Evolutionary conservation across 2,797 vertebrate genomes (phyloP), one percentile per base, ranked within the genome.

Genomic region (Clarias platycephalus): DNA sequence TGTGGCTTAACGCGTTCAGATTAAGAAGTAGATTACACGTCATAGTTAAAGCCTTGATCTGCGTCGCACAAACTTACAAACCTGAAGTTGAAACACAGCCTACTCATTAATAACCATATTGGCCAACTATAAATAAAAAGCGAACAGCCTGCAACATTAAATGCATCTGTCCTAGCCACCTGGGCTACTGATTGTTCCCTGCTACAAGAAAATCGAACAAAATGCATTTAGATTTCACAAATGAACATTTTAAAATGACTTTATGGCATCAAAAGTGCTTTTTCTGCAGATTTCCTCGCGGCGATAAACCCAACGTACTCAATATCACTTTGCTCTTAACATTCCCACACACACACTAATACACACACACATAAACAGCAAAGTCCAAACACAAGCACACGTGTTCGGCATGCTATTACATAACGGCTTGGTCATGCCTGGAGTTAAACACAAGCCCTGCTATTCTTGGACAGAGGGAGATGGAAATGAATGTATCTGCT

Each of bases 341-440:
- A 22, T 7, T 22, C 63, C 26, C 44, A 74, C 24, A 74, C 44
- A 55, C 70, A 49, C 31, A 31, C 13, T 4, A 12, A 76, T 15
- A 53, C 26, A 37, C 6, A 34, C 22, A 62, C 5, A 85, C 66
- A 81, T 64, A 84, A 60, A 84, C 49, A 68, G 16, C 60, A 40
- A 8, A 22, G 26, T 44, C 53, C 74, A 31, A 49, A 70, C 80
- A 64, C 67, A 53, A 16, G 24, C 81, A 37, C 71, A 62, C 57
- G 55, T 24, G 62, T 24, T 83, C 60, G 5, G 44, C 4, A 70
- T 70, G 66, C 18, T 0, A 86, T 93, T 91, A 91, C 86, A 84
- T 91, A 92, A 94, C 55, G 72, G 86, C 86, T 86, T n/a, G 86
- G 86, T 87, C 89, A 90, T 86, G 90, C 76, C 87, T 88, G 90